A percentile compares a stretch with the other conserved stretches of the same genome.
phyloP scores from a whole-genome alignment of 64 coral and sea anemone species.

The Astreopora myriophthalma region DNA sequence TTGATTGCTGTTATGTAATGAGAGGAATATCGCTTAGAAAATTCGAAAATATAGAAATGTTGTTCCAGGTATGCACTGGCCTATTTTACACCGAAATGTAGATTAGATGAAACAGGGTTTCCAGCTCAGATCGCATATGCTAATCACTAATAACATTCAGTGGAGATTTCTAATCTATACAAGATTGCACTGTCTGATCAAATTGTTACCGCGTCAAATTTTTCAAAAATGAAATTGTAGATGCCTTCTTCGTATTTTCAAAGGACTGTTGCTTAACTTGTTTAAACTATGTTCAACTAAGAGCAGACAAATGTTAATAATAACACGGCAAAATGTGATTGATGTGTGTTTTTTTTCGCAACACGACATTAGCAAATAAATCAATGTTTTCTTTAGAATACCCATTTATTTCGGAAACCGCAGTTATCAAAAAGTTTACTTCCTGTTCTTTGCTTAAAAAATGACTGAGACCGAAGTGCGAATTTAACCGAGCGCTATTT shows the following conservation, averaged over 20 bases:
- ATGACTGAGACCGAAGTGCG: neutral
- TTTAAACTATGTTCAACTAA: neutral
- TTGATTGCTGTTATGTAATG: no score
- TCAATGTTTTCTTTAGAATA: neutral
- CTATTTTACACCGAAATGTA: no score
- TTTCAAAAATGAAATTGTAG: neutral
- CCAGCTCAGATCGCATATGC: neutral
- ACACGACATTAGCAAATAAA: slow-evolving; percentile 16
- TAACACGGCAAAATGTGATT: slow-evolving; percentile 6
- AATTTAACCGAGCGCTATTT: neutral
- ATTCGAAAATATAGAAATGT: no score
- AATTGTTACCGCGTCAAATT: neutral
- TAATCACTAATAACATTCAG: neutral
- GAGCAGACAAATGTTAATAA: neutral
- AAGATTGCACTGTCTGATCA: neutral
- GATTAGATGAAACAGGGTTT: no score
- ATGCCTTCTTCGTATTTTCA: no score
- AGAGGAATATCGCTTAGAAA: no score
- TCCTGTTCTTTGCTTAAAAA: neutral
- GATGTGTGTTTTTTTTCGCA: slow-evolving; percentile 1
- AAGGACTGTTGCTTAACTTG: no score
- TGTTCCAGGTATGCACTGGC: no score
- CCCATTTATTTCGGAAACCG: neutral
- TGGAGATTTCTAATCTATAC: neutral
- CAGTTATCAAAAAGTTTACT: neutral